phyloP scores from a whole-genome alignment of 2,888 invertebrate species.

The Leptopterna dolabrata region DNA sequence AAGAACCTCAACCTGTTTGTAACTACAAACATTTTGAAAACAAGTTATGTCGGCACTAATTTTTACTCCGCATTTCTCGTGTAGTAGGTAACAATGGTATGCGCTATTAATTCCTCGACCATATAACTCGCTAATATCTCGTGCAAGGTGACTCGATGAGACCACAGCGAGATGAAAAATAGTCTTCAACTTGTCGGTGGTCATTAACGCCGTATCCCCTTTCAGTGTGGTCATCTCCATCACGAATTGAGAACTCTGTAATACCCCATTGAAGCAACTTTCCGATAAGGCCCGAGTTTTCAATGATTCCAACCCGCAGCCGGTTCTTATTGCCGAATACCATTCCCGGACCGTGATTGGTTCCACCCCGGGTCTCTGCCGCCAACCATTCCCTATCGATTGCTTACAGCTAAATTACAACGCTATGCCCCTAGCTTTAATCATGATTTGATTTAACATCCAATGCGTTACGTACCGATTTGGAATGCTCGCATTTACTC shows the following conservation, averaged over 20 bases:
- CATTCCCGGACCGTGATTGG: neutral
- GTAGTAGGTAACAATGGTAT: no score
- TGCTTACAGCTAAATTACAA: slow-evolving; percentile 3
- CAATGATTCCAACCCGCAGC: neutral
- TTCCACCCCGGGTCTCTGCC: neutral
- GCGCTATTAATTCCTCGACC: no score
- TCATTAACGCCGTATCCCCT: neutral
- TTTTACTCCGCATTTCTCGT: no score
- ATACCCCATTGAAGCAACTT: neutral
- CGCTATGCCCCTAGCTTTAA: neutral
- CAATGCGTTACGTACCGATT: neutral
- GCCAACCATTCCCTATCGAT: neutral
- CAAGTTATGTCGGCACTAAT: no score
- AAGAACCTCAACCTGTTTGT: no score
- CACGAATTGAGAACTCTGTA: neutral
- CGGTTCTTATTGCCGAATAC: neutral
- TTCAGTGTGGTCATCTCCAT: neutral
- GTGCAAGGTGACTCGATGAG: no score
- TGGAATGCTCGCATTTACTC: no score
- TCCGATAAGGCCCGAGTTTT: neutral
- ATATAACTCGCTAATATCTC: no score
- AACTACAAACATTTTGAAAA: no score
- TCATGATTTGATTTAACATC: neutral
- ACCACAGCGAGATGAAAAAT: neutral
- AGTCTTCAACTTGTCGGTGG: neutral